Evolutionary conservation across 2,888 invertebrate species (phyloP), one percentile per base, ranked within the genome.

Genomic region (Matsumyia berberina): DNA sequence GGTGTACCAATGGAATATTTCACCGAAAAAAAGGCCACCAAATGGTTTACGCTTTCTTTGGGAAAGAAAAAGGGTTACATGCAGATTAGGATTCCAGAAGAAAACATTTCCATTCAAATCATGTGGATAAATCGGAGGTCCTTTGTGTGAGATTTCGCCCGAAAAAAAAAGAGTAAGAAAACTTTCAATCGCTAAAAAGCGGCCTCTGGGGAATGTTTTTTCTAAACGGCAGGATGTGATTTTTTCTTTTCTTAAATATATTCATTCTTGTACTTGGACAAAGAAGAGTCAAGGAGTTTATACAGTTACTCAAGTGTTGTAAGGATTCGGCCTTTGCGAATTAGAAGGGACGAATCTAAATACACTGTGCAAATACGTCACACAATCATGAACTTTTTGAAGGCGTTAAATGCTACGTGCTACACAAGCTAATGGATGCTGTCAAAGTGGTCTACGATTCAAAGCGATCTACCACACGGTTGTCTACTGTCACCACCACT

Each of bases 91-190:
- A 76, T 67, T 46, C 67, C 72, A 60, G 73, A 64, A 62, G 73
- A 64, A 62, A 79, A 64, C 49, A 79, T 73, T 70, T 85, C 57
- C 64, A 79, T 85, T 85, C 85, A 85, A 85, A 79, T 74, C 85
- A 58, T 85, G 74, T 66, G 70, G 69, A 85, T 85, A 79, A 66
- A 78, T 73, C 78, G 67, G 17, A 73, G 73, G 79, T 70, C 55
- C 58, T 78, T 74, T 64, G 67, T 62, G 67, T 37, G 33, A 51
- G 69, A 57, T 46, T 83, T 17, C 9, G 31, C 31, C 8, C 15
- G 17, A 33, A 5, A 24, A 29, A 67, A 55, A 24, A 19, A 8
- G 7, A 15, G 2, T n/a, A 31, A 31, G 33, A 42, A 53, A 31
- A 55, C 53, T 69, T 79, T 51, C 31, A 73, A 78, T 77, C 73